These are phyloP conservation scores for Hymenochirus boettgeri DNA, from an alignment of 2,113 vertebrate species.

Conservation along the genomic window DNA sequence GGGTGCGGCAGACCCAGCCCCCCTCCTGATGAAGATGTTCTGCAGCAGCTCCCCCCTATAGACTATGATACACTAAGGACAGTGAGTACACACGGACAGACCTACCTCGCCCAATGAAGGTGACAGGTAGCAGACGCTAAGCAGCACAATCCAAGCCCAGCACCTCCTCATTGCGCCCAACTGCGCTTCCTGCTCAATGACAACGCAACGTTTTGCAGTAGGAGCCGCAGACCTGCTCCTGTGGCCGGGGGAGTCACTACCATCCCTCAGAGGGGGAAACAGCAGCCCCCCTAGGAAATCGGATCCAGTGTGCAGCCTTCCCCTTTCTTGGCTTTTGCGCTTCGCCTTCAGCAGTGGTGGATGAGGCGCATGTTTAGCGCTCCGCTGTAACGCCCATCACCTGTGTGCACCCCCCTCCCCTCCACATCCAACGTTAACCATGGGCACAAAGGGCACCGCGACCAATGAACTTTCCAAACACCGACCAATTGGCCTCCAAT, in stretches of 20 bases:
- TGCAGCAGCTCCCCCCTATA: background rate
- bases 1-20: background rate
- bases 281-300: constrained; percentile 50
- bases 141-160: constrained; percentile 75
- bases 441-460: constrained; percentile 16
- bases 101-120: constrained; percentile 82
- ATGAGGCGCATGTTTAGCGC: constrained; percentile 67
- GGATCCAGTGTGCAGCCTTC: constrained; percentile 41
- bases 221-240: constrained; percentile 87
- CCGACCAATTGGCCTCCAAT: constrained; percentile 32
- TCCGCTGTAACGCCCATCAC: constrained; percentile 63
- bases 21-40: background rate
- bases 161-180: constrained; percentile 88
- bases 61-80: background rate
- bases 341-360: constrained; percentile 58
- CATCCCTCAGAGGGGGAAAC: constrained; percentile 81
- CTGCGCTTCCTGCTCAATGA: constrained; percentile 64
- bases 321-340: constrained; percentile 47
- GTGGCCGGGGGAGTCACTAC: constrained; percentile 75
- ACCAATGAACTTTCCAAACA: constrained; percentile 24
- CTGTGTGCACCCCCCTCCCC: constrained; percentile 53
- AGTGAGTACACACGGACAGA: constrained; percentile 23
- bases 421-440: constrained; percentile 23
- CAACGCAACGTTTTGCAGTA: constrained; percentile 66
- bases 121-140: constrained; percentile 82